A percentile compares a stretch with the other conserved stretches of the same genome.
Conservation (phyloP, 2,888 invertebrate genomes). For the Dryococelus australis region DNA sequence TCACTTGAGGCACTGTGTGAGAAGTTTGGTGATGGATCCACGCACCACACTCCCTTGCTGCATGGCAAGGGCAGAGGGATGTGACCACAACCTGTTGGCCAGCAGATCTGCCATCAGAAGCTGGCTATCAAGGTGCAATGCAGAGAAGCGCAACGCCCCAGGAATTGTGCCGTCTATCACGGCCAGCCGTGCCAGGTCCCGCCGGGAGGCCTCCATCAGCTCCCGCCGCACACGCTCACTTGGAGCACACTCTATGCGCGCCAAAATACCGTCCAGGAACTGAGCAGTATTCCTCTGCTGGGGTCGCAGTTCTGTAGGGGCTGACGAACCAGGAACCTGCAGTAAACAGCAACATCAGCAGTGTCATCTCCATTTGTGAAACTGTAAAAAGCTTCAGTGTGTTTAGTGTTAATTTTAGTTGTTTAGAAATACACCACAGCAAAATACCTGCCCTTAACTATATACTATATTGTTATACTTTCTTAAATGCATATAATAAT, state of each 20-base stretch:
- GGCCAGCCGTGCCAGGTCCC: slow-evolving; percentile 69
- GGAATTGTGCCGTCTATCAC: slow-evolving; percentile 65
- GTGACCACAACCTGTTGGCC: slow-evolving; percentile 59
- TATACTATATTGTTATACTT: too few relatives aligned
- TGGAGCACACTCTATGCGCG: slow-evolving; percentile 72
- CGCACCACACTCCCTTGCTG: slow-evolving; percentile 58
- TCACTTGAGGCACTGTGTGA: slow-evolving; percentile 61
- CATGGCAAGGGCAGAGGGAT: slow-evolving; percentile 58
- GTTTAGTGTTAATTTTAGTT: too few relatives aligned
- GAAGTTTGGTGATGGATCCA: slow-evolving; percentile 60
- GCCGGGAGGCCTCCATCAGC: slow-evolving; percentile 69
- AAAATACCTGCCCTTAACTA: too few relatives aligned
- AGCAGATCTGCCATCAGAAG: slow-evolving; percentile 62
- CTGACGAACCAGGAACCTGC: slow-evolving; percentile 46
- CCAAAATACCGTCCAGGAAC: slow-evolving; percentile 77
- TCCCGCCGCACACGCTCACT: slow-evolving; percentile 62
- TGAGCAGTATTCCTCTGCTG: slow-evolving; percentile 65
- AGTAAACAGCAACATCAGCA: slow-evolving; percentile 20
- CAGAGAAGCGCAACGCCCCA: slow-evolving; percentile 79
- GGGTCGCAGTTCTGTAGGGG: slow-evolving; percentile 46
- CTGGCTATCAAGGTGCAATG: slow-evolving; percentile 74
- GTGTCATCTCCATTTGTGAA: too few relatives aligned
- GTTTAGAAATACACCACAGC: too few relatives aligned
- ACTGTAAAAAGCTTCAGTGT: too few relatives aligned
- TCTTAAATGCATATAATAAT: too few relatives aligned